A percentile compares a stretch with the other conserved stretches of the same genome.
These are phyloP conservation scores for Troides helena DNA, from an alignment of 2,888 invertebrate species.

Conservation along the genomic window DNA sequence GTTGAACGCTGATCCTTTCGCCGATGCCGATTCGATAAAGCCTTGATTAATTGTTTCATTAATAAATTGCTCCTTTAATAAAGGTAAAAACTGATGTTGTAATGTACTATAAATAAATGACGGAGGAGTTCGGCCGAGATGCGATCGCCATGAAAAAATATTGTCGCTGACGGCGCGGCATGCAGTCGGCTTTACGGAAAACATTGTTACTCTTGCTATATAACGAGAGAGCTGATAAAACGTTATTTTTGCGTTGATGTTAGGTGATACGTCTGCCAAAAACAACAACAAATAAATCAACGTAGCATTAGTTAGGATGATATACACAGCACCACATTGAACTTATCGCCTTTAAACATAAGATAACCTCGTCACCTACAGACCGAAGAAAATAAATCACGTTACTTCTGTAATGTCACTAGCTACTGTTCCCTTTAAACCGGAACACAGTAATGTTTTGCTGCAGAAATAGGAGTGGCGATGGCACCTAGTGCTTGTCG, in stretches of 20 bases:
- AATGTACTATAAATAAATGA: slow-evolving; percentile 57
- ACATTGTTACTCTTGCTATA: slow-evolving; percentile 42
- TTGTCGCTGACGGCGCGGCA: slow-evolving; percentile 56
- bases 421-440: too few relatives aligned
- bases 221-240: slow-evolving; percentile 11
- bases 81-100: slow-evolving; percentile 55
- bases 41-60: slow-evolving; percentile 73
- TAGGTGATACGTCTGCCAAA: too few relatives aligned
- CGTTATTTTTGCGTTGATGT: neutral
- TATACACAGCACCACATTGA: too few relatives aligned
- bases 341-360: too few relatives aligned
- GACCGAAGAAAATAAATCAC: too few relatives aligned
- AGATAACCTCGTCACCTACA: too few relatives aligned
- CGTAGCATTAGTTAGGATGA: too few relatives aligned
- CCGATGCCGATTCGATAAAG: slow-evolving; percentile 59
- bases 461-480: too few relatives aligned
- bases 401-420: too few relatives aligned
- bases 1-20: slow-evolving; percentile 31
- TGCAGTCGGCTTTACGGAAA: slow-evolving; percentile 49
- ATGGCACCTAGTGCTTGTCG: too few relatives aligned
- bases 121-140: slow-evolving; percentile 39
- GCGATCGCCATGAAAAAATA: slow-evolving; percentile 63
- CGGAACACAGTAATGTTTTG: too few relatives aligned
- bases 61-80: slow-evolving; percentile 71
- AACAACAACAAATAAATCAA: too few relatives aligned